Conservation (phyloP, 35 echinoderm and acorn worm genomes). For the Acanthaster planci region DNA sequence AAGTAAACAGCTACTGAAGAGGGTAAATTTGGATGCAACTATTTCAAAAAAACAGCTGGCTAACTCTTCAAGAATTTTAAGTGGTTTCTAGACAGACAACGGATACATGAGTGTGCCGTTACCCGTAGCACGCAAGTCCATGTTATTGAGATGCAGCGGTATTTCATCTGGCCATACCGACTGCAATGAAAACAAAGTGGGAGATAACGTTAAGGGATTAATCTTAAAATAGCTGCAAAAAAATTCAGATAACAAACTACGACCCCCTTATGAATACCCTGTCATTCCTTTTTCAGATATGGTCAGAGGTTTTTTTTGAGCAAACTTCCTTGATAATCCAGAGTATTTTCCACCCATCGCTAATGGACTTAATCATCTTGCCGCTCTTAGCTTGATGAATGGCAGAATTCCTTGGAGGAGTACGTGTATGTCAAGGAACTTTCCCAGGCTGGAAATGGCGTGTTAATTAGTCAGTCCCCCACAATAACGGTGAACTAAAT, state of each 20-base stretch:
- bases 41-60: too few species aligned
- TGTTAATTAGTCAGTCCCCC: too few species aligned
- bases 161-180: too few species aligned
- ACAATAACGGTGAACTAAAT: too few species aligned
- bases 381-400: constrained; percentile 22
- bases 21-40: too few species aligned
- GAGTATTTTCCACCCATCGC: background rate
- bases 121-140: background rate
- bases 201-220: background rate
- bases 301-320: background rate
- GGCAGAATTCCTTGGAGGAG: background rate
- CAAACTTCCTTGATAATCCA: constrained; percentile 20
- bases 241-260: constrained; percentile 11
- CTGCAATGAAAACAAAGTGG: constrained; percentile 9
- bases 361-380: constrained; percentile 1
- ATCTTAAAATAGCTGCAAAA: background rate
- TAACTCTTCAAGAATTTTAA: constrained; percentile 18
- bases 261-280: background rate
- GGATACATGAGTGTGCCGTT: background rate
- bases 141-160: too few species aligned
- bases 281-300: background rate
- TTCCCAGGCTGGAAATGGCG: background rate
- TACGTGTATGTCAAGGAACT: constrained; percentile 12
- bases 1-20: too few species aligned
- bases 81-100: constrained; percentile 8